Conservation (phyloP, 2,113 vertebrate species). For the Formicarius rufipectus region DNA sequence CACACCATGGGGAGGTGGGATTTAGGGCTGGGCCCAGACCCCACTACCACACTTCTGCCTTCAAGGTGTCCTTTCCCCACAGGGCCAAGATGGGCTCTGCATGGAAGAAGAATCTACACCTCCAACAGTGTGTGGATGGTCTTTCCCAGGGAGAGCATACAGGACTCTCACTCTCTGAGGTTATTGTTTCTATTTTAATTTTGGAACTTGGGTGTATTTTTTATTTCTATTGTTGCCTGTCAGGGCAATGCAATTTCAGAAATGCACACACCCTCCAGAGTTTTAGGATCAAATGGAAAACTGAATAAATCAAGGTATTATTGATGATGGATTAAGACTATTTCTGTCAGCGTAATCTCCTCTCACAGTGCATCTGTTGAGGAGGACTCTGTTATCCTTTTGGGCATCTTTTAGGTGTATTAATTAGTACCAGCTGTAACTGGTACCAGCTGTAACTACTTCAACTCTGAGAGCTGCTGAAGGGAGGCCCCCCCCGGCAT, state of each 20-base stretch:
- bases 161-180: background rate
- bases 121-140: background rate
- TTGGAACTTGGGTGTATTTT: background rate
- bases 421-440: background rate
- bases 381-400: background rate
- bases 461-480: background rate
- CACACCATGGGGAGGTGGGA: fast-evolving
- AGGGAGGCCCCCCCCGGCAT: background rate
- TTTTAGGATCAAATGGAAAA: conserved; percentile 10
- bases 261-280: background rate
- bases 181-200: background rate
- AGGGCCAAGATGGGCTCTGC: background rate
- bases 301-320: background rate
- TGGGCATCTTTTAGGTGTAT: conserved; percentile 17
- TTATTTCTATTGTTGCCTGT: background rate
- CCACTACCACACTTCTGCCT: background rate
- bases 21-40: background rate
- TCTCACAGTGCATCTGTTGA: background rate
- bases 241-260: background rate
- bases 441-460: background rate
- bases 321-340: background rate
- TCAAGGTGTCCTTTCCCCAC: background rate
- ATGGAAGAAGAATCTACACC: background rate
- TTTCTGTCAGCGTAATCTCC: background rate
- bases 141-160: background rate